Conservation (phyloP, 2,113 vertebrate genomes). For the Caloenas nicobarica region DNA sequence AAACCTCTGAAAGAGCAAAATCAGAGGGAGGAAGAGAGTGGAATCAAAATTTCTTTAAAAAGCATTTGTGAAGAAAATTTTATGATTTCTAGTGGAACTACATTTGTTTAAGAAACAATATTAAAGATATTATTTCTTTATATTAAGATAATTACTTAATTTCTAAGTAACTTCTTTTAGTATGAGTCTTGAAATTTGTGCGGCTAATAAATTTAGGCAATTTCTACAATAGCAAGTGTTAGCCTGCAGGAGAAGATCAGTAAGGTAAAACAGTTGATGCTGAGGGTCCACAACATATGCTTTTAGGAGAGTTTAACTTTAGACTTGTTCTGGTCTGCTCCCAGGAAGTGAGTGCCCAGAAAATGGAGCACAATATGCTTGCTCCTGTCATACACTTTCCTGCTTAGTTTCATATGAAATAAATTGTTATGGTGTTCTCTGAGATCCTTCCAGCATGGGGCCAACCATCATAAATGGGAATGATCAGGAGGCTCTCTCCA, state of each 20-base stretch:
- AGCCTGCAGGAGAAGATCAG: background rate
- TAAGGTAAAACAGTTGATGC: background rate
- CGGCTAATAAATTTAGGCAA: background rate
- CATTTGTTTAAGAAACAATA: background rate
- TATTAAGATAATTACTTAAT: background rate
- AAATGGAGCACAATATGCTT: background rate
- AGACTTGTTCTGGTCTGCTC: background rate
- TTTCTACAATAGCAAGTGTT: background rate
- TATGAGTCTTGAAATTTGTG: background rate
- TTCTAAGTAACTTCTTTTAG: background rate
- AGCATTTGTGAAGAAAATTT: background rate
- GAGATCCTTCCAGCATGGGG: background rate
- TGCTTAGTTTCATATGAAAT: background rate
- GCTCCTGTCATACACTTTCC: background rate
- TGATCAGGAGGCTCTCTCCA: background rate
- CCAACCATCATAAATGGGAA: background rate
- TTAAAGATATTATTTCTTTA: background rate
- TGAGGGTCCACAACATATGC: background rate
- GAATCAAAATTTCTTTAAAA: background rate
- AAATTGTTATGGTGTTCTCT: background rate
- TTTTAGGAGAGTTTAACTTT: background rate
- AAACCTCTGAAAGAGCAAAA: background rate
- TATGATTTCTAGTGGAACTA: background rate
- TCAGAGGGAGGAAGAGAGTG: background rate
- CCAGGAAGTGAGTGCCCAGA: background rate